Conservation (phyloP, 2,888 invertebrate genomes). For the Andrena trimmerana region DNA sequence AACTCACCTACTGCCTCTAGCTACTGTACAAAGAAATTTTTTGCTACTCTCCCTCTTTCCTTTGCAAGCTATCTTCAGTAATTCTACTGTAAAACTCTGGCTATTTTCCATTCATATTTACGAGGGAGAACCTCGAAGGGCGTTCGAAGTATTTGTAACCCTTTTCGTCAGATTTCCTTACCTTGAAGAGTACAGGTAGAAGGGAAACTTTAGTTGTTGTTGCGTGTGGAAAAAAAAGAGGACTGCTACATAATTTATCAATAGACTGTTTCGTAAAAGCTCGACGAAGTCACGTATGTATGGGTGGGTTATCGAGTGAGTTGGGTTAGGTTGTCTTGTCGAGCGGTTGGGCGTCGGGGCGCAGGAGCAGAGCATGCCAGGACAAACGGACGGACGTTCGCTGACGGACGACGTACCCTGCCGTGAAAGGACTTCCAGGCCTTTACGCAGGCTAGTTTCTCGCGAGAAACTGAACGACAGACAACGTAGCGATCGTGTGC, state of each 20-base stretch:
- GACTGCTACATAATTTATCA: slow-evolving; percentile 65
- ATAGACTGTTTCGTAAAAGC: slow-evolving; percentile 63
- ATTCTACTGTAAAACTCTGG: not conserved
- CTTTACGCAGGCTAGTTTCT: slow-evolving; percentile 71
- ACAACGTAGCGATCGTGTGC: slow-evolving; percentile 20
- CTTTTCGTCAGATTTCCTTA: not conserved
- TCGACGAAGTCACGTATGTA: slow-evolving; percentile 35
- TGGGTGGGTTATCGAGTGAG: slow-evolving; percentile 75
- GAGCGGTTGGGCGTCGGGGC: slow-evolving; percentile 71
- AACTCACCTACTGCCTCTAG: too few relatives aligned
- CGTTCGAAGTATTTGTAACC: not conserved
- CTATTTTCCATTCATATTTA: slow-evolving; percentile 5
- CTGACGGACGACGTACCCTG: slow-evolving; percentile 52
- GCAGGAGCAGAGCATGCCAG: slow-evolving; percentile 81
- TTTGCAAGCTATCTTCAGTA: not conserved
- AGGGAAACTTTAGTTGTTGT: slow-evolving; percentile 3
- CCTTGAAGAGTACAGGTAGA: not conserved
- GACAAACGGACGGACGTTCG: slow-evolving; percentile 76
- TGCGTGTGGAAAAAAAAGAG: slow-evolving; percentile 39
- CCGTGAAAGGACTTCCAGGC: slow-evolving; percentile 69
- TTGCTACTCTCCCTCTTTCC: too few relatives aligned
- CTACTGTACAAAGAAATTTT: too few relatives aligned
- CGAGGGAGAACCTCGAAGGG: not conserved
- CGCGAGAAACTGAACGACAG: slow-evolving; percentile 55
- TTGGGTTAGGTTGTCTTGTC: slow-evolving; percentile 75